Evolutionary conservation across 2,113 vertebrate species (phyloP).

Genomic region (Chlorocebus sabaeus): DNA sequence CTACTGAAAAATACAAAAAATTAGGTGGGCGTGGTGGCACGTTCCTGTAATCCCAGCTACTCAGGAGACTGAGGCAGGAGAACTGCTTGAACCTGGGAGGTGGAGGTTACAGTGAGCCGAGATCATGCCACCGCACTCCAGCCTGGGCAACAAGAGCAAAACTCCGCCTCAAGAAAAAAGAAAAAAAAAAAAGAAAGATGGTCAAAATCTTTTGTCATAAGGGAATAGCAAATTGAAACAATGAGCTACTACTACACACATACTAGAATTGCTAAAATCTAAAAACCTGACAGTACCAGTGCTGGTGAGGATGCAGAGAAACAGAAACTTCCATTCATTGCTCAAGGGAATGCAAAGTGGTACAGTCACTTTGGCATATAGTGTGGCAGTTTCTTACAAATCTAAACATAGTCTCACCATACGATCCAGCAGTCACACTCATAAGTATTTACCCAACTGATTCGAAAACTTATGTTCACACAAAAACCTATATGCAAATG

Average conservation of each 20-base stretch:
- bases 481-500: background rate
- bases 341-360: rapidly evolving
- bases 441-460: background rate
- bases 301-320: background rate
- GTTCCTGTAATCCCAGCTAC: too few relatives aligned
- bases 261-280: background rate
- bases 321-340: rapidly evolving
- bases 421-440: background rate
- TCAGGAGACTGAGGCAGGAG: too few relatives aligned
- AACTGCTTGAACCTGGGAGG: too few relatives aligned
- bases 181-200: background rate
- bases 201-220: background rate
- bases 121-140: too few relatives aligned
- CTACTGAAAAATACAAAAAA: too few relatives aligned
- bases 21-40: too few relatives aligned
- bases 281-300: background rate
- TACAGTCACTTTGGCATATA: background rate
- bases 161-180: background rate
- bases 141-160: background rate
- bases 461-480: background rate
- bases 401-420: background rate
- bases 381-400: background rate
- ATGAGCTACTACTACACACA: background rate
- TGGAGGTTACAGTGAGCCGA: too few relatives aligned
- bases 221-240: background rate